A percentile compares a stretch with the other conserved stretches of the same genome.
Evolutionary conservation across 2,888 invertebrate species (phyloP).

Genomic region (Oxyscelio sp.): DNA sequence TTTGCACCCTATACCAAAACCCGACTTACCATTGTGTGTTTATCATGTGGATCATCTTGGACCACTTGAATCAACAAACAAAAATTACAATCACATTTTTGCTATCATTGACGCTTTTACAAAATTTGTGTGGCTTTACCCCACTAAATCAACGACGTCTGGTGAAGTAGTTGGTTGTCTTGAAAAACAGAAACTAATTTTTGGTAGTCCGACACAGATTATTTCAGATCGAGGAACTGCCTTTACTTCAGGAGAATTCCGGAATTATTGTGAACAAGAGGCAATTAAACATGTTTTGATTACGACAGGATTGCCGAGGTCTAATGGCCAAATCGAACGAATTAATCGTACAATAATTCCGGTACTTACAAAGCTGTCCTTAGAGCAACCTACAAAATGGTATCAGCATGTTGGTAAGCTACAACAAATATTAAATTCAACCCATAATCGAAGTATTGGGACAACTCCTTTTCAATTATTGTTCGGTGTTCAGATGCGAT

Average conservation of each 20-base stretch:
- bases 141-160: neutral
- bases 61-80: neutral
- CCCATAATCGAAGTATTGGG: conserved; percentile 75
- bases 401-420: conserved; percentile 37
- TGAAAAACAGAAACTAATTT: neutral
- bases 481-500: neutral
- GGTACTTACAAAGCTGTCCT: conserved; percentile 81
- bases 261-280: neutral
- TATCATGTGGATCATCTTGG: neutral
- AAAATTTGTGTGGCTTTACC: neutral
- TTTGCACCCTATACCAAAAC: neutral
- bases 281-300: neutral
- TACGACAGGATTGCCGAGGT: neutral
- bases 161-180: neutral
- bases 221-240: neutral
- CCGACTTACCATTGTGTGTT: neutral
- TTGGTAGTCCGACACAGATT: too few species aligned
- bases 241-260: neutral
- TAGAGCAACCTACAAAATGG: conserved; percentile 74
- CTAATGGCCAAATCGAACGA: neutral
- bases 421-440: conserved; percentile 78
- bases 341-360: conserved; percentile 73
- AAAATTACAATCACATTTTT: neutral
- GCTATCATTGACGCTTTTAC: neutral
- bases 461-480: conserved; percentile 18